These are phyloP conservation scores for Parnassius apollo DNA, from an alignment of 2,888 invertebrate genomes.

Conservation along the genomic window DNA sequence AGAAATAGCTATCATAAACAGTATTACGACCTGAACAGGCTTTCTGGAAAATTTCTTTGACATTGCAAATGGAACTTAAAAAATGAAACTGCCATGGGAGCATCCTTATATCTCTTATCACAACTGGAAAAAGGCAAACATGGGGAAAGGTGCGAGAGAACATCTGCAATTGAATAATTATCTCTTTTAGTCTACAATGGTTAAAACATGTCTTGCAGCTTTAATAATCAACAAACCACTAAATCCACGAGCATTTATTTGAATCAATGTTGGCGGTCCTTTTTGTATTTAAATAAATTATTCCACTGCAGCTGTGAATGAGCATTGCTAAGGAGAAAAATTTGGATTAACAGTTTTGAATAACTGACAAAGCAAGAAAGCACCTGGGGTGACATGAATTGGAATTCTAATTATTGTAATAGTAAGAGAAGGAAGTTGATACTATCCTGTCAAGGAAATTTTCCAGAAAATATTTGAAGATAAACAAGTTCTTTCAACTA, in stretches of 20 bases:
- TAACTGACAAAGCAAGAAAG: conserved; percentile 39
- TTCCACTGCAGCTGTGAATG: conserved; percentile 79
- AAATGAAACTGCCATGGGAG: conserved; percentile 32
- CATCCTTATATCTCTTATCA: conserved; percentile 76
- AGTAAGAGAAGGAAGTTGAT: conserved; percentile 76
- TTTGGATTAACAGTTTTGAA: conserved; percentile 53
- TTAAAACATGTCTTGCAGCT: conserved; percentile 81
- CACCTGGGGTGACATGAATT: conserved; percentile 45
- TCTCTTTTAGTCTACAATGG: conserved; percentile 76
- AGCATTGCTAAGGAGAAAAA: conserved; percentile 71
- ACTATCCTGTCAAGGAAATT: conserved; percentile 70
- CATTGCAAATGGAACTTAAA: conserved; percentile 33
- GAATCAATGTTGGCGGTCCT: conserved; percentile 64
- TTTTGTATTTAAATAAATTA: conserved; percentile 61
- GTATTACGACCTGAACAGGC: conserved; percentile 47
- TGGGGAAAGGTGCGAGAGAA: conserved; percentile 59
- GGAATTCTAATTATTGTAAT: conserved; percentile 22
- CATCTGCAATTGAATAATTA: conserved; percentile 79
- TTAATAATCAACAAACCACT: conserved; percentile 63
- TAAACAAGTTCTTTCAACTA: conserved; percentile 36
- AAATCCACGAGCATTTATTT: conserved; percentile 54
- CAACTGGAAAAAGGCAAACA: conserved; percentile 45
- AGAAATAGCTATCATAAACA: conserved; percentile 58
- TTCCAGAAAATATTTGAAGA: conserved; percentile 59
- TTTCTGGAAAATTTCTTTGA: conserved; percentile 77